Evolutionary conservation across 1,140 invertebrate species (phyloP), one percentile per base, ranked within the genome.

Genomic region (Platyura marginata): DNA sequence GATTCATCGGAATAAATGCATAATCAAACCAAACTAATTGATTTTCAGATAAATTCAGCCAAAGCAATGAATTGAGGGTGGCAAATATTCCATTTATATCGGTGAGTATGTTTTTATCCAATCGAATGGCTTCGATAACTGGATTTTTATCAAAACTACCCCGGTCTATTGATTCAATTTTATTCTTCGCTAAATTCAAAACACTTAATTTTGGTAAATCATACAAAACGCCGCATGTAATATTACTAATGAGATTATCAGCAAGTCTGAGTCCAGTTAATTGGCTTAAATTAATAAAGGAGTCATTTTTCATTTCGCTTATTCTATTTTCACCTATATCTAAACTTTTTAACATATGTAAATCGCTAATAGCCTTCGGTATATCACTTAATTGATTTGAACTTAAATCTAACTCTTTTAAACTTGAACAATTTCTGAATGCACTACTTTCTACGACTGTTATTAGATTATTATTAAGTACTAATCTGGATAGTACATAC

Each of bases 1-100:
- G 65, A 53, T 74, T 76, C 34, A 68, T 65, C 1, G 85, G 85
- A 41, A 90, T 69, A 48, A 83, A 74, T 29, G 73, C 69, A 54
- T 86, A 89, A 55, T 86, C 82, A 56, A 89, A 87, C 67, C 76
- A 75, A 15, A 77, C 72, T 48, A 89, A 69, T 55, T 74, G 70
- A 61, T 90, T 90, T 62, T 83, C 81, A 8, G 81, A 85, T 45
- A 88, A 70, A 67, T 89, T 89, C 13, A 89, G 57, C 80, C 81
- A 86, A 43, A 81, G 63, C 40, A 89, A 63, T 46, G 75, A 79
- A 5, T 74, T 71, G 33, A 84, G 64, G 35, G 80, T 75, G 18
- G 69, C 69, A 53, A 90, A 86, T 39, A 85, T 70, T 2, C 73
- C 74, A 48, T 77, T 78, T 50, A 88, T 77, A 54, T 84, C 78